Evolutionary conservation across 2,888 invertebrate genomes (phyloP).

Genomic region (Boloria euphrosyne): DNA sequence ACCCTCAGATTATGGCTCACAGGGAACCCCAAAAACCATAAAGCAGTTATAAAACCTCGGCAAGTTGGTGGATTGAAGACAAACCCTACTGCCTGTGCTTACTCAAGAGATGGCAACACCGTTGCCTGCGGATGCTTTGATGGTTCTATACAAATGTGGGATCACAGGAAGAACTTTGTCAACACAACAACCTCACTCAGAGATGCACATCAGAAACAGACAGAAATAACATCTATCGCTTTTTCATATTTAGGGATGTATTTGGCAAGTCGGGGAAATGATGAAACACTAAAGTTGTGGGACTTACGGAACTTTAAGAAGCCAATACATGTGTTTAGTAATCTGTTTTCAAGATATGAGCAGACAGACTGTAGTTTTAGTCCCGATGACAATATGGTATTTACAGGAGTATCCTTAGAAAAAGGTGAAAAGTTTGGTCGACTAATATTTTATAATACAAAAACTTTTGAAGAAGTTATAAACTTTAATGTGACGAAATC

Average conservation of each 20-base stretch:
- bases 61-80: slow-evolving; percentile 93
- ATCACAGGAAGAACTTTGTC: slow-evolving; percentile 94
- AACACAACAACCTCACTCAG: slow-evolving; percentile 91
- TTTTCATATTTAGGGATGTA: slow-evolving; percentile 94
- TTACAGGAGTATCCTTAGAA: slow-evolving; percentile 92
- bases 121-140: slow-evolving; percentile 96
- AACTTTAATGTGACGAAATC: slow-evolving; percentile 90
- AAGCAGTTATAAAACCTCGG: slow-evolving; percentile 92
- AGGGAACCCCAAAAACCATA: slow-evolving; percentile 89
- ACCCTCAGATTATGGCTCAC: slow-evolving; percentile 96
- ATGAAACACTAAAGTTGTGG: slow-evolving; percentile 98
- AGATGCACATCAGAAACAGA: slow-evolving; percentile 89
- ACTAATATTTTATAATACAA: slow-evolving; percentile 90
- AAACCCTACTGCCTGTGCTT: slow-evolving; percentile 91
- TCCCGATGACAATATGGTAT: slow-evolving; percentile 94
- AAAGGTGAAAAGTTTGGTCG: slow-evolving; percentile 85
- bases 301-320: slow-evolving; percentile 92
- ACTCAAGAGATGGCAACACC: slow-evolving; percentile 92
- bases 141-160: slow-evolving; percentile 99
- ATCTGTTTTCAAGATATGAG: slow-evolving; percentile 92
- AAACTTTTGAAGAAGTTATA: slow-evolving; percentile 88
- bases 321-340: slow-evolving; percentile 85
- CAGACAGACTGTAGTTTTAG: slow-evolving; percentile 93
- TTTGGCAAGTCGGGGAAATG: slow-evolving; percentile 92
- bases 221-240: slow-evolving; percentile 91